phyloP scores from a whole-genome alignment of 2,888 invertebrate species.

The Arge pagana region DNA sequence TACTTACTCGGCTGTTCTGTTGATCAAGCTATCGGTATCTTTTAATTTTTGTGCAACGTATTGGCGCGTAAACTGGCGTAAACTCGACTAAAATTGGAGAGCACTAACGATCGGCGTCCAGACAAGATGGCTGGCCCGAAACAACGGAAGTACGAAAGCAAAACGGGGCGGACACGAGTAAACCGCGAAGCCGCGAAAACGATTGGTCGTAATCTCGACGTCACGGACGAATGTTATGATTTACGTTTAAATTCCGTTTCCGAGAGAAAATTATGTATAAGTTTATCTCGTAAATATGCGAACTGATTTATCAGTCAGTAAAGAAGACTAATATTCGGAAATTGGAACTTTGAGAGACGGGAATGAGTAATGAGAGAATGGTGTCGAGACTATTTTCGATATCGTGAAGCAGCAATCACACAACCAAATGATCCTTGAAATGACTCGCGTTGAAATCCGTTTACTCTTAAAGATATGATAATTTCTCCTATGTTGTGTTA shows the following conservation, averaged over 20 bases:
- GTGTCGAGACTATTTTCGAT: slow-evolving; percentile 17
- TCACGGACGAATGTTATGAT: background rate
- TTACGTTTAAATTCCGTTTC: background rate
- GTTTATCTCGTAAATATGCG: background rate
- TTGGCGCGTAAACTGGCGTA: slow-evolving; percentile 21
- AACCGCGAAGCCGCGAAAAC: slow-evolving; percentile 36
- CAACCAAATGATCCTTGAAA: too few relatives aligned
- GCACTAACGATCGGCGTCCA: slow-evolving; percentile 44
- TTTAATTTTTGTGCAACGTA: slow-evolving; percentile 2
- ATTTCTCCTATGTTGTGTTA: background rate
- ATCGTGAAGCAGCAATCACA: slow-evolving; percentile 1
- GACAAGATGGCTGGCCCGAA: slow-evolving; percentile 37
- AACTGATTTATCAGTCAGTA: background rate
- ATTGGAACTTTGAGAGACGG: background rate
- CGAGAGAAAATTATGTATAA: background rate
- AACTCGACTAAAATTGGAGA: slow-evolving; percentile 32
- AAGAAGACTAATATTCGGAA: background rate
- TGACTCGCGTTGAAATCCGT: too few relatives aligned
- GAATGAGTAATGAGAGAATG: background rate
- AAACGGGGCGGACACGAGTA: slow-evolving; percentile 42
- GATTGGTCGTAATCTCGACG: slow-evolving; percentile 15
- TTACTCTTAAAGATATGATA: background rate
- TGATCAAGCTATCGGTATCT: background rate
- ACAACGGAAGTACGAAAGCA: slow-evolving; percentile 43
- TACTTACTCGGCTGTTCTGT: slow-evolving; percentile 19